Evolutionary conservation across 2,797 vertebrate genomes (phyloP).

Genomic region (Phalanger gymnotis): DNA sequence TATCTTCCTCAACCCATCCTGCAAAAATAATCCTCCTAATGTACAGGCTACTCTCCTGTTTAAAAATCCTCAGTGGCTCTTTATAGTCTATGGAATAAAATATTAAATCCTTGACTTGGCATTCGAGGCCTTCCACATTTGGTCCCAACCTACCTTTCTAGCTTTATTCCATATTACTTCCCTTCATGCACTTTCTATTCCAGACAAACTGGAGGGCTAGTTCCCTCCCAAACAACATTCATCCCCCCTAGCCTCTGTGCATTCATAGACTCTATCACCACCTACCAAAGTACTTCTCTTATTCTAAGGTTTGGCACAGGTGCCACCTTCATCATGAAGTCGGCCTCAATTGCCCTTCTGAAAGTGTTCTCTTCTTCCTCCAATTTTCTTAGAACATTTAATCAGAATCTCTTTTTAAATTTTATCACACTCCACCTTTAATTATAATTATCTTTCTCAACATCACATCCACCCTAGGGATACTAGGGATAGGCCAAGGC

Average conservation of each 20-base stretch:
- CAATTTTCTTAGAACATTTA: background rate
- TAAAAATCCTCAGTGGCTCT: background rate
- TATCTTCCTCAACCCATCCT: background rate
- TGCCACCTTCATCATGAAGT: background rate
- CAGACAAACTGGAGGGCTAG: background rate
- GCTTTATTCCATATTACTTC: background rate
- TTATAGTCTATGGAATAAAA: background rate
- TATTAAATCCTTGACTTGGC: background rate
- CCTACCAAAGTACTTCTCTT: background rate
- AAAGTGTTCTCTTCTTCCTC: background rate
- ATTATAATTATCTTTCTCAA: background rate
- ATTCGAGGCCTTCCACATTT: background rate
- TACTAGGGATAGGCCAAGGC: background rate
- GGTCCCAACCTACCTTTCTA: background rate
- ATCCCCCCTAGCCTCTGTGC: background rate
- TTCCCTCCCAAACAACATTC: background rate
- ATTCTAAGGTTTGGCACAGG: background rate
- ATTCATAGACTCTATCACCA: background rate
- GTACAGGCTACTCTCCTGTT: background rate
- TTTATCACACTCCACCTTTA: background rate
- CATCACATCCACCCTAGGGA: background rate
- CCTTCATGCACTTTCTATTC: background rate
- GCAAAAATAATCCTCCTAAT: background rate
- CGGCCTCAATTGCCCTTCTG: background rate
- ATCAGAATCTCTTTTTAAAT: background rate